These are phyloP conservation scores for Trissolcus brochymenae DNA, from an alignment of 2,888 invertebrate genomes.

Conservation along the genomic window DNA sequence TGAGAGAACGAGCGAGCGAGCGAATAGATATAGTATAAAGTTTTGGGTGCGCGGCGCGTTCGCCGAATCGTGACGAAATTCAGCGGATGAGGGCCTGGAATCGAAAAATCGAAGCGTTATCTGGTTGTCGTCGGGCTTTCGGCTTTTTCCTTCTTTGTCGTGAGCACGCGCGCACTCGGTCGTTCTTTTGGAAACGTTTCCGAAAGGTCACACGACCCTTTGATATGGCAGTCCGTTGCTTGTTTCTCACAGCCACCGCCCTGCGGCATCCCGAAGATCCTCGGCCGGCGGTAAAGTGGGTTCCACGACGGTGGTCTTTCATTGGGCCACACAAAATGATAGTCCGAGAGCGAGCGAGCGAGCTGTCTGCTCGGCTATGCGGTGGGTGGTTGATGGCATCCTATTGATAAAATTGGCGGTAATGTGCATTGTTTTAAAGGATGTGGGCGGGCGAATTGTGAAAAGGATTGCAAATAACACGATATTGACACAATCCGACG, in stretches of 20 bases:
- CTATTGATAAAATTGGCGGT: slow-evolving; percentile 67
- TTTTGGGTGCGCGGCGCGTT: slow-evolving; percentile 33
- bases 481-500: slow-evolving; percentile 57
- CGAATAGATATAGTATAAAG: no score
- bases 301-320: slow-evolving; percentile 71
- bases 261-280: slow-evolving; percentile 64
- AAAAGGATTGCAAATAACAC: slow-evolving; percentile 59
- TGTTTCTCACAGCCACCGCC: slow-evolving; percentile 62
- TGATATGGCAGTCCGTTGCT: slow-evolving; percentile 59
- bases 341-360: slow-evolving; percentile 63
- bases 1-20: no score
- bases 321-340: slow-evolving; percentile 71
- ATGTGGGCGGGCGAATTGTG: slow-evolving; percentile 63
- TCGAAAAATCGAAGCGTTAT: slow-evolving; percentile 44
- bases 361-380: slow-evolving; percentile 60
- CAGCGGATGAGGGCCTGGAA: slow-evolving; percentile 27
- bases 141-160: slow-evolving; percentile 38
- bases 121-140: slow-evolving; percentile 37
- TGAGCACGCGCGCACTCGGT: slow-evolving; percentile 27
- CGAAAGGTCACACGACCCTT: slow-evolving; percentile 58
- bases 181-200: slow-evolving; percentile 55
- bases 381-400: slow-evolving; percentile 68
- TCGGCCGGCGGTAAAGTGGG: slow-evolving; percentile 68
- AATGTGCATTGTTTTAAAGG: slow-evolving; percentile 67
- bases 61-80: slow-evolving; percentile 63